Base-by-base conservation (phyloP, 2,113 vertebrate genomes). In the Melanostigma gelatinosum region DNA sequence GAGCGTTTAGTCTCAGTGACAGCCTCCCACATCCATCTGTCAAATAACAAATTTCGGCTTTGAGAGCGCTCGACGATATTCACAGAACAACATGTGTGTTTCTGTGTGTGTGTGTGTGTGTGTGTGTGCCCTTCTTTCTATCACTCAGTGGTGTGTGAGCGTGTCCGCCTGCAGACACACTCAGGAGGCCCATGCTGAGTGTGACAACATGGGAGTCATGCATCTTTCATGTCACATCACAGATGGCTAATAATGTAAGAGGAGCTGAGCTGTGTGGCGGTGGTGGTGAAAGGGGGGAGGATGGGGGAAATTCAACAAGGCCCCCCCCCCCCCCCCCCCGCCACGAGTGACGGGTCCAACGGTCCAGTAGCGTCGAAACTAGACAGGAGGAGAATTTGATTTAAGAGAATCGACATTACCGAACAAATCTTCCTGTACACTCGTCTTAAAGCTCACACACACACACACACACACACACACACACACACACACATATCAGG, bases 21-120 rank as follows among this genome's bases (percentile, higher is more conserved):
- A 93, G 75, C 90, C 94, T 93, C 94, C 94, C 93, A 95, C 93
- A 84, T 91, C 93, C 94, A 94, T 95, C 94, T 95, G 94, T 94
- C 94, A 93, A 88, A 92, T 84, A 82, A 91, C 87, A 90, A 83
- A 88, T 90, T 91, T 90, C 64, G 78, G 88, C 88, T 91, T 77
- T 63, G 83, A 80, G 88, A 84, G 88, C 84, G 75, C 85, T 88
- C 71, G 38, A 80, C 65, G 50, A 8, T 54, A 34, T 82, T 80
- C 75, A 50, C 91, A 91, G 77, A 69, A 74, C 75, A 77, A 75
- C 79, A 46, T 57, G 72, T 10, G 27, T 68, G 72, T 82, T 60
- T 70, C 42, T 50, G 38, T 68, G 76, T 81, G 18, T 78, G 75
- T 55, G 44, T 11, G 54, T 57, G 50, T n/a, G 54, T 27, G 58